Base-by-base conservation (phyloP, 2,797 vertebrate species). In the Perodicticus potto region DNA sequence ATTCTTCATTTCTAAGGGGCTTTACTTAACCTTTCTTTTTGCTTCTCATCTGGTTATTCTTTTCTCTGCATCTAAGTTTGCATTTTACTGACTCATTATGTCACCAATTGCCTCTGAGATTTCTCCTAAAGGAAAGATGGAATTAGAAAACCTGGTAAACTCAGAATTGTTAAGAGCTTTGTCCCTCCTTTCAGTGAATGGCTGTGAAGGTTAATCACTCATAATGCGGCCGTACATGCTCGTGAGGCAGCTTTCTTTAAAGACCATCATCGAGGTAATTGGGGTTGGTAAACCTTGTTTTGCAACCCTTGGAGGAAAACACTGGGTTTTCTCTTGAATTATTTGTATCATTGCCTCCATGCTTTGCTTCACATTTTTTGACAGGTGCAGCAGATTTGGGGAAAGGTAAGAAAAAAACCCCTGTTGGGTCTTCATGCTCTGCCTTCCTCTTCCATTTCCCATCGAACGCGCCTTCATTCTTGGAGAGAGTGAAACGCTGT, bases 141-240 rank as follows among this genome's bases (percentile, higher is more conserved):
- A 76, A 76, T 83, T 77, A 87, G 74, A 95, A 96, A 93, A 59
- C 29, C 72, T n/a, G 25, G 29, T 53, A 45, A 89, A 83, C 37
- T 69, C 73, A 29, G 55, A 87, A 45, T 76, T 86, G 13, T 53
- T 61, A 74, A 81, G 77, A 78, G 29, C 29, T n/a, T 49, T 67
- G 34, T 32, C 55, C 32, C 7, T 77, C 67, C 40, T 86, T 81
- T 53, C 53, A 59, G 49, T 5, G 13, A 84, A 43, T 7, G 2
- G 10, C 22, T 55, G 10, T 78, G 77, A 83, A 80, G 34, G 23
- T 83, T 53, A 69, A 84, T 83, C 29, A 29, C 29, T 92, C 76
- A 20, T 72, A 77, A 61, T 27, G 22, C 40, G 32, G 6, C 78
- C n/a, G 34, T 69, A 49, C 49, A 77, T 34, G 84, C 3, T 34